Evolutionary conservation across 2,797 vertebrate genomes (phyloP), one percentile per base, ranked within the genome.

Genomic region (Hippoglossus hippoglossus): DNA sequence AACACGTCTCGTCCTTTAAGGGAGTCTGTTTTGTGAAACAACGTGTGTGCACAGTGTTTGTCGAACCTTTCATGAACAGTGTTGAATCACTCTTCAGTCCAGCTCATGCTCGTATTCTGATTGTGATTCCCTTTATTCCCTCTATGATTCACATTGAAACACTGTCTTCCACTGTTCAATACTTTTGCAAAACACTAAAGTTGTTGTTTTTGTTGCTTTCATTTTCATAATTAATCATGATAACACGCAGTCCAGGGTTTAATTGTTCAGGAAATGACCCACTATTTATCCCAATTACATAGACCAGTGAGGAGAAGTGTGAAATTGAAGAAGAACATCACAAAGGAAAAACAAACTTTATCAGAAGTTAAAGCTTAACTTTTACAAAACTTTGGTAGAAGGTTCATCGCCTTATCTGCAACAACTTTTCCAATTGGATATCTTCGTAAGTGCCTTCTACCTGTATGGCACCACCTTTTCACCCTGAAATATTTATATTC

Each of bases 201-300:
- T 74, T 49, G 47, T 64, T 51, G 31, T 34, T 34, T 34, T 34
- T 22, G 1, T 52, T 21, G 3, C 24, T 56, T 50, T 80, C 62
- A 66, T 82, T 77, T 82, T 77, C 11, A 71, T 72, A 77, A 67
- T 77, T 71, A 65, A 82, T 82, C 79, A 80, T 50, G 28, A 34
- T 34, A 71, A 66, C 46, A 71, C 72, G 65, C 66, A 0, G 64
- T 74, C 39, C 50, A 55, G 51, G 68, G 68, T 77, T 81, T 56
- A 71, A 5, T 63, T 81, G 53, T 75, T 77, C 12, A 34, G 73
- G 73, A 75, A 82, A 79, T 82, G 68, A 56, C 59, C 59, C 41
- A 28, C 63, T 57, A 81, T 81, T 80, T 73, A 85, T 83, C 71
- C 54, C 47, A 55, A 73, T 79, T 71, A 71, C 46, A 50, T 52